Conservation (phyloP, 2,797 vertebrate species). For the Dromococcyx pavoninus region DNA sequence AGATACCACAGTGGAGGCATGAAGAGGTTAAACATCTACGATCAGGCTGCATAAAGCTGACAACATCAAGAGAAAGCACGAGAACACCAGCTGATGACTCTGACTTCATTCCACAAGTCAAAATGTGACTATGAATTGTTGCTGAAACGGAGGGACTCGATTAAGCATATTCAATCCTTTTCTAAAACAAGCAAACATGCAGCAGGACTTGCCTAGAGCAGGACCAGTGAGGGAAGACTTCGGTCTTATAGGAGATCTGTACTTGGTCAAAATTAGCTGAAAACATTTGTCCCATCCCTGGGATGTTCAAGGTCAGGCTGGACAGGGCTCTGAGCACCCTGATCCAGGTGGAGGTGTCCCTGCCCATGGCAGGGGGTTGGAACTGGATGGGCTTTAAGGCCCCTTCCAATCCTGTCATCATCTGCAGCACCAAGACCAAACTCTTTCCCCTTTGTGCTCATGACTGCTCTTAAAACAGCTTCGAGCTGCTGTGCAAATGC, state of each 20-base stretch:
- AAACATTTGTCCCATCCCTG: too few species aligned
- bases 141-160: background rate
- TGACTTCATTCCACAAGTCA: background rate
- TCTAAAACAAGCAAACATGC: background rate
- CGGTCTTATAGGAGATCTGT: background rate
- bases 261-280: background rate
- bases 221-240: background rate
- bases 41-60: background rate
- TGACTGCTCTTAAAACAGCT: background rate
- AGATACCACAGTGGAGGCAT: background rate
- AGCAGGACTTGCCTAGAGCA: background rate
- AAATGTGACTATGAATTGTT: background rate
- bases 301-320: too few species aligned
- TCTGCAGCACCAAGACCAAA: background rate
- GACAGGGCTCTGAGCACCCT: too few species aligned
- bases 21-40: background rate
- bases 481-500: background rate
- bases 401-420: too few species aligned
- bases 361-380: too few species aligned
- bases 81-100: background rate
- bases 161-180: background rate
- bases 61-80: background rate
- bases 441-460: background rate
- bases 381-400: too few species aligned
- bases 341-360: too few species aligned